phyloP scores from a whole-genome alignment of 2,113 vertebrate species.

The Corythaeola cristata region DNA sequence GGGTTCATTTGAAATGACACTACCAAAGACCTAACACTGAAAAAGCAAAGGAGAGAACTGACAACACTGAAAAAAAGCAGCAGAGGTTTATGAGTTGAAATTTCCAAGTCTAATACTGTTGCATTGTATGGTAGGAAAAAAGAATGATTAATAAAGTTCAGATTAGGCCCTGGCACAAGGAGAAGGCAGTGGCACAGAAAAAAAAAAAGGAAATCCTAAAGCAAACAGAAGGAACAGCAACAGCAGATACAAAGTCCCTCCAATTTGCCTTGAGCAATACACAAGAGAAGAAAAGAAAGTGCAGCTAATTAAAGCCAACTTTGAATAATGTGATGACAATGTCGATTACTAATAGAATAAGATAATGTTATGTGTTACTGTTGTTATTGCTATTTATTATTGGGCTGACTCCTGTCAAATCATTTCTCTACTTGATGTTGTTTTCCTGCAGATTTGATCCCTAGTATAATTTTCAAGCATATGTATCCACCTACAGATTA shows the following conservation, averaged over 20 bases:
- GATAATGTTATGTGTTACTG: neutral
- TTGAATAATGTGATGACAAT: neutral
- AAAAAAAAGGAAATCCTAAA: neutral
- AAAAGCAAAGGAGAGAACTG: neutral
- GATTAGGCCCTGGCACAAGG: neutral
- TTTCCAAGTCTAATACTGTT: neutral
- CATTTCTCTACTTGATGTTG: neutral
- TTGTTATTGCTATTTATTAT: neutral
- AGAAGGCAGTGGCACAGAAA: neutral
- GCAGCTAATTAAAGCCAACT: neutral
- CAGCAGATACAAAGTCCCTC: neutral
- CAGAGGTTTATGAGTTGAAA: neutral
- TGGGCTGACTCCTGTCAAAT: neutral
- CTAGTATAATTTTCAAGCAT: neutral
- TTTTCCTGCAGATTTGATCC: neutral
- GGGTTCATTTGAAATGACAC: neutral
- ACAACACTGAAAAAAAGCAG: neutral
- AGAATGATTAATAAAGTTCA: neutral
- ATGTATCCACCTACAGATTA: neutral
- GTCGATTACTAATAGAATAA: neutral
- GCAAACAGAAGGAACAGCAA: neutral
- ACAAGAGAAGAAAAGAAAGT: neutral
- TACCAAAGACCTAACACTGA: neutral
- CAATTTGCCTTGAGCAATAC: neutral
- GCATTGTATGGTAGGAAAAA: neutral